A percentile compares a stretch with the other conserved stretches of the same genome.
Evolutionary conservation across 2,888 invertebrate genomes (phyloP).

Genomic region (Gerris lacustris): DNA sequence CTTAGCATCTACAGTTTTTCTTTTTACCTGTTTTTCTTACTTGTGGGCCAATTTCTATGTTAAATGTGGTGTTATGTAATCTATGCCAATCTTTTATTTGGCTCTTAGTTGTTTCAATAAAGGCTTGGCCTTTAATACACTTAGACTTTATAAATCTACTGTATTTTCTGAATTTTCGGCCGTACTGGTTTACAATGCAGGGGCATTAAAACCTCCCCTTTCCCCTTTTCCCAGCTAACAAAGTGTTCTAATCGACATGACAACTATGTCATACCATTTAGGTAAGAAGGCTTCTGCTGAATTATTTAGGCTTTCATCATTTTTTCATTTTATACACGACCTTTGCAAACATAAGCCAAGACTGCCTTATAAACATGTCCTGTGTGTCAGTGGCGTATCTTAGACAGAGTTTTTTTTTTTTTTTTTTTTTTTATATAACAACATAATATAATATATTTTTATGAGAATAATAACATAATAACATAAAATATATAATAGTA

Average conservation of each 20-base stretch:
- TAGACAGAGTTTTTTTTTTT: neutral
- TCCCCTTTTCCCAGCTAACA: too few relatives aligned
- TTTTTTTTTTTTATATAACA: too few relatives aligned
- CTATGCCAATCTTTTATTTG: neutral
- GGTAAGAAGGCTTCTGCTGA: neutral
- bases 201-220: neutral
- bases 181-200: neutral
- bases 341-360: neutral
- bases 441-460: too few relatives aligned
- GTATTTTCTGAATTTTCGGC: too few relatives aligned
- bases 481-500: too few relatives aligned
- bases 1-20: too few relatives aligned
- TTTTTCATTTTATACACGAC: neutral
- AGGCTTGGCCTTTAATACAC: neutral
- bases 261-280: neutral
- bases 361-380: neutral
- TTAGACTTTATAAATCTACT: too few relatives aligned
- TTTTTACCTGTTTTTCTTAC: neutral
- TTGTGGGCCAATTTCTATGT: neutral
- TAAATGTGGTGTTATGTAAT: neutral
- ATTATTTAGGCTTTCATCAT: neutral
- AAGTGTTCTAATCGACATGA: neutral
- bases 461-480: too few relatives aligned
- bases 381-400: neutral
- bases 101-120: neutral